Evolutionary conservation across 1,140 invertebrate species (phyloP).

Genomic region (Littorina saxatilis): DNA sequence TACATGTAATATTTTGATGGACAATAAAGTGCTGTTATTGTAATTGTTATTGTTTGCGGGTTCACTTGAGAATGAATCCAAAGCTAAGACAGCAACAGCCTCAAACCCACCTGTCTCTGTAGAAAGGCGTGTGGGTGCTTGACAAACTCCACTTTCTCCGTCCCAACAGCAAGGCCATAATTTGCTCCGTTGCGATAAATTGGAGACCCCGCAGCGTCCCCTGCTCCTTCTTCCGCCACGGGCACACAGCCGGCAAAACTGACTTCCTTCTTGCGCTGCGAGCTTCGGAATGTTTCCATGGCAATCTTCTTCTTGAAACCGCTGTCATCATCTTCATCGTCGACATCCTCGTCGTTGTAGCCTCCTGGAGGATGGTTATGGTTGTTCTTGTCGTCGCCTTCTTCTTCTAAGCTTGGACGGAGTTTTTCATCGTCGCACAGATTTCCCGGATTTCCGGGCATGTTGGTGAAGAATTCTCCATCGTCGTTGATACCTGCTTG

Average conservation of each 20-base stretch:
- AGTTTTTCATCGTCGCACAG: constrained; percentile 42
- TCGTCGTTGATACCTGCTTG: neutral
- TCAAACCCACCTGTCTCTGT: constrained; percentile 27
- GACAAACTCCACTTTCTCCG: neutral
- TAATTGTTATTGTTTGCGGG: too few species aligned
- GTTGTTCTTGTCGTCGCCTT: neutral
- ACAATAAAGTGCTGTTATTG: too few species aligned
- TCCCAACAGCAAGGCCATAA: neutral
- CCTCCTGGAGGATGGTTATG: neutral
- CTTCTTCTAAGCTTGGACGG: constrained; percentile 1
- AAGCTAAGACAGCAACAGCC: too few species aligned
- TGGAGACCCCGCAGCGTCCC: constrained; percentile 18
- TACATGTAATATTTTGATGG: too few species aligned
- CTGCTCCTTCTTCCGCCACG: constrained; percentile 22
- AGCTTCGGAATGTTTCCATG: constrained; percentile 15
- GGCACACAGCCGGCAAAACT: constrained; percentile 3
- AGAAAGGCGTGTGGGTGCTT: constrained; percentile 26
- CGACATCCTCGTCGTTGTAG: neutral
- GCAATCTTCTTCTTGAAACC: constrained; percentile 13
- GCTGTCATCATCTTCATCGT: constrained; percentile 8
- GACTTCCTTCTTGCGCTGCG: constrained; percentile 22
- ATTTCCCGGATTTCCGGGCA: constrained; percentile 7
- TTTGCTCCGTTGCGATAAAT: constrained; percentile 18
- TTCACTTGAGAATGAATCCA: too few species aligned
- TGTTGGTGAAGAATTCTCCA: constrained; percentile 25